A percentile compares a stretch with the other conserved stretches of the same genome.
These are phyloP conservation scores for Meloidogyne floridensis DNA, from an alignment of 1,140 invertebrate genomes.

Conservation along the genomic window DNA sequence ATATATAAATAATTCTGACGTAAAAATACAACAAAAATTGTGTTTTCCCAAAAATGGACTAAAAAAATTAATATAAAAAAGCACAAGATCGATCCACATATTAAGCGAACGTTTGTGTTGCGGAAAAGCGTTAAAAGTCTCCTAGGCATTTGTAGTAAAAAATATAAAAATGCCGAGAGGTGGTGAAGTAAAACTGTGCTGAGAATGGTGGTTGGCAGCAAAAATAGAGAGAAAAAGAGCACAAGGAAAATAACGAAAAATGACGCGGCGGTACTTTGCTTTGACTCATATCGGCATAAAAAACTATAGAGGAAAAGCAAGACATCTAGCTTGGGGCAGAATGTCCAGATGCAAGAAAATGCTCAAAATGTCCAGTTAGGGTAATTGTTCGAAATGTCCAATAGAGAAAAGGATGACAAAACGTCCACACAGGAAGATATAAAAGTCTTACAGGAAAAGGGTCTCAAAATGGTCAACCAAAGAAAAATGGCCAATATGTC, in stretches of 20 bases:
- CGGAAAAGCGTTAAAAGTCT: conserved; percentile 4
- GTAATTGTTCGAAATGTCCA: background rate
- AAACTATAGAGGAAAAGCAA: background rate
- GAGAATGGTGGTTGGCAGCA: background rate
- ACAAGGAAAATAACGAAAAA: conserved; percentile 11
- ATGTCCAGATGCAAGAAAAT: background rate
- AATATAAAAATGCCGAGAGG: background rate
- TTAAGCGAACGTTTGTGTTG: background rate
- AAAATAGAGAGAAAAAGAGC: background rate
- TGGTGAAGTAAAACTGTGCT: background rate
- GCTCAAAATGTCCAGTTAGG: background rate
- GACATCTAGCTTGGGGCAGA: background rate
- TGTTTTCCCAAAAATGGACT: too few relatives aligned
- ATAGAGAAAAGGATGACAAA: background rate
- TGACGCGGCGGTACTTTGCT: background rate
- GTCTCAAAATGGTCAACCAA: too few relatives aligned
- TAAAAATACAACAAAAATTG: background rate
- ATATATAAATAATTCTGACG: background rate
- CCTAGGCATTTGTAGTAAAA: background rate
- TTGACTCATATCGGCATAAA: background rate
- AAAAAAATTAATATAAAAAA: conserved; percentile 5
- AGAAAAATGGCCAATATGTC: too few relatives aligned
- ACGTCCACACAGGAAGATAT: too few relatives aligned
- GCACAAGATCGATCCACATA: background rate
- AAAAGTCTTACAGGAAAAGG: too few relatives aligned